phyloP scores from a whole-genome alignment of 1,140 invertebrate genomes.

The Plectrocnemia conspersa region DNA sequence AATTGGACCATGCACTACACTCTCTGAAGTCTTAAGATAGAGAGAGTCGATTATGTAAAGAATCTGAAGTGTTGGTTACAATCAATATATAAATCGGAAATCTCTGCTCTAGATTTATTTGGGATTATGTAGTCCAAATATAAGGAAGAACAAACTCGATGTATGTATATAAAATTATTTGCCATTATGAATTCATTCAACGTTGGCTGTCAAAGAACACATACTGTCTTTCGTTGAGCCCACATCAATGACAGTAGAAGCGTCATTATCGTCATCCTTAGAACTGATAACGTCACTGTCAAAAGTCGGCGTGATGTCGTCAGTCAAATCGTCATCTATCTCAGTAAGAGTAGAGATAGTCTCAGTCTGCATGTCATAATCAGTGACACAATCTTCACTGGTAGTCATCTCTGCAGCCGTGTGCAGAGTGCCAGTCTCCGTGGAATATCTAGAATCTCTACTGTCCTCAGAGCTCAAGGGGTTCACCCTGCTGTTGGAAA shows the following conservation, averaged over 20 bases:
- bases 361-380: constrained; percentile 25
- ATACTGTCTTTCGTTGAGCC: constrained; percentile 6
- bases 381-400: constrained; percentile 27
- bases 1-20: too few relatives aligned
- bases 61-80: too few relatives aligned
- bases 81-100: too few relatives aligned
- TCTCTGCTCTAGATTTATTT: too few relatives aligned
- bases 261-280: constrained; percentile 30
- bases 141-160: too few relatives aligned
- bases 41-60: too few relatives aligned
- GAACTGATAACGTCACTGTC: constrained; percentile 23
- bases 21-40: too few relatives aligned
- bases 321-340: constrained; percentile 28
- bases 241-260: constrained; percentile 30
- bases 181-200: too few relatives aligned
- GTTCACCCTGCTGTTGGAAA: neutral
- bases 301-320: constrained; percentile 29
- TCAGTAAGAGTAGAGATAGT: constrained; percentile 28
- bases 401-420: constrained; percentile 32
- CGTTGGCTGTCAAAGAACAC: too few relatives aligned
- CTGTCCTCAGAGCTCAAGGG: constrained; percentile 15
- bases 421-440: constrained; percentile 30
- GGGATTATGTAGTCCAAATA: too few relatives aligned
- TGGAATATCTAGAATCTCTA: constrained; percentile 28
- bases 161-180: too few relatives aligned